phyloP scores from a whole-genome alignment of 2,113 vertebrate genomes.

The Chaenocephalus aceratus region DNA sequence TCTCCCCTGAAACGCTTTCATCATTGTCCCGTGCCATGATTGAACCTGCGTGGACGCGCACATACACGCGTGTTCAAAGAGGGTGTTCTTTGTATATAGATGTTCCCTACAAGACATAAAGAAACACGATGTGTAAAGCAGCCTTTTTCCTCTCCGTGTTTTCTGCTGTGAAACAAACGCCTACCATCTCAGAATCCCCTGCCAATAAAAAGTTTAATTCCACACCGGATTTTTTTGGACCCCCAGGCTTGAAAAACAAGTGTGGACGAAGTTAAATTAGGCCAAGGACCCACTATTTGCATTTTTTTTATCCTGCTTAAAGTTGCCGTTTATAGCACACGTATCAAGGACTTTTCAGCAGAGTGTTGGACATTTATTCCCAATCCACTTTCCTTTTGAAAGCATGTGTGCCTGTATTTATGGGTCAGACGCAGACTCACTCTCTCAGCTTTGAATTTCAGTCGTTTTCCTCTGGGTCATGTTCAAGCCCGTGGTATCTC shows the following conservation, averaged over 20 bases:
- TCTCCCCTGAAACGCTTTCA: conserved; percentile 72
- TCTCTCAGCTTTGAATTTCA: conserved; percentile 30
- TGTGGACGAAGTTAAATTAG: conserved; percentile 36
- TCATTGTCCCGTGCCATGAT: conserved; percentile 73
- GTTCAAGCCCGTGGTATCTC: conserved; percentile 19
- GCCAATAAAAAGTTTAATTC: conserved; percentile 58
- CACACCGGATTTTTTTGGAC: not conserved
- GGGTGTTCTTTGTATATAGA: conserved; percentile 40
- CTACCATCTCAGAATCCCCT: conserved; percentile 27
- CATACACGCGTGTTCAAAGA: conserved; percentile 33
- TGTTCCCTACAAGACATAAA: conserved; percentile 35
- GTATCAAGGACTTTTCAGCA: conserved; percentile 25
- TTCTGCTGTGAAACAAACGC: conserved; percentile 37
- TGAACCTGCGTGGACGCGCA: conserved; percentile 35
- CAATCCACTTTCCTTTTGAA: conserved; percentile 29
- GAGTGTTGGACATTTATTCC: conserved; percentile 26
- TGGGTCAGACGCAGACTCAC: conserved; percentile 26
- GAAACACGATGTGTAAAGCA: conserved; percentile 29
- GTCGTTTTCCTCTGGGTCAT: conserved; percentile 12
- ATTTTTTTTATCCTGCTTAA: conserved; percentile 29
- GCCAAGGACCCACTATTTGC: conserved; percentile 44
- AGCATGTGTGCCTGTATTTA: conserved; percentile 7
- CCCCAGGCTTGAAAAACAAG: conserved; percentile 29
- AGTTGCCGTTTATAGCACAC: conserved; percentile 34
- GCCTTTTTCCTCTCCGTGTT: conserved; percentile 1